Evolutionary conservation across 2,113 vertebrate species (phyloP), one percentile per base, ranked within the genome.

Genomic region (Chloropsis cyanopogon): DNA sequence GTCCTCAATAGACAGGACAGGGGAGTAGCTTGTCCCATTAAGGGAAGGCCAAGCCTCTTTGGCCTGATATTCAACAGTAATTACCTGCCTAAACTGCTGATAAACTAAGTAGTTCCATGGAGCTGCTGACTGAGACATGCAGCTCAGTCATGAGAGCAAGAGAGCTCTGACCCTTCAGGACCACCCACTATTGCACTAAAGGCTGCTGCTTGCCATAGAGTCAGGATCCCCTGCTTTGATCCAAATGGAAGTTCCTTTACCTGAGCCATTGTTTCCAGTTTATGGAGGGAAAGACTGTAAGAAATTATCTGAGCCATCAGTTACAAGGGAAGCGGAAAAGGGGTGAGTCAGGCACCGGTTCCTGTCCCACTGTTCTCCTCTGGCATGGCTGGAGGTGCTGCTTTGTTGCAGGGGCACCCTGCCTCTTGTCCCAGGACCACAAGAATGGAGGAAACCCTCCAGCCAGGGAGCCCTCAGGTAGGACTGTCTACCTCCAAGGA

Each of bases 331-430:
- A 23, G 15, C 25, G 23, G 31, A 39, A 37, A 79, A 68, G 6
- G 7, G 5, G 2, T 65, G 33, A 78, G 29, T 4, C 7, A 17
- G 13, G 37, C 20, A 33, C 26, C 12, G 6, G 10, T 7, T 92
- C 4, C 25, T 60, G 23, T 77, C 14, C 28, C 44, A 9, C 5
- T 65, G 6, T 0, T 73, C 49, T 39, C 19, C 49, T 83, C 63
- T 53, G 71, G 11, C 28, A 7, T 11, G 37, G 24, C 21, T 69
- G 59, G 24, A 8, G 1, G 12, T 56, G 63, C 33, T 76, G 49
- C 57, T 8, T 54, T 1, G 0, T 72, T 44, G 22, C 24, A 64
- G 49, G 41, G 24, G 6, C 11, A 29, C 5, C 6, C 20, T 2
- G 1, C 20, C 28, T 33, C n/a, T 78, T 59, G 31, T 84, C 16